A percentile compares a stretch with the other conserved stretches of the same genome.
Evolutionary conservation across 2,888 invertebrate genomes (phyloP).

Genomic region (Priapulus caudatus): DNA sequence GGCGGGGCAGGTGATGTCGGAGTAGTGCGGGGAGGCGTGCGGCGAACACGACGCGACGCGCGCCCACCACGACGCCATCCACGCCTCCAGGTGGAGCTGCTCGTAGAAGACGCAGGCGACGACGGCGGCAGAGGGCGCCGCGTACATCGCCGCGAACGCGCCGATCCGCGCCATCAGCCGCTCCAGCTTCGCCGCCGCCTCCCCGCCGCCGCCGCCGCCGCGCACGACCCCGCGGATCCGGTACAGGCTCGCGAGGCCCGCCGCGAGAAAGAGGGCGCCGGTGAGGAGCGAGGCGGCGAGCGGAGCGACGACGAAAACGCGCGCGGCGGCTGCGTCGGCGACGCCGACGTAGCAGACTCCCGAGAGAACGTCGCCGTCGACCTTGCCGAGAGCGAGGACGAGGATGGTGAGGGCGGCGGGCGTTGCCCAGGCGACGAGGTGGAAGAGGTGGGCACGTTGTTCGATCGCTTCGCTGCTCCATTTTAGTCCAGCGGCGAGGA

Average conservation of each 20-base stretch:
- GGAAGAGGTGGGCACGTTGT: constrained; percentile 91
- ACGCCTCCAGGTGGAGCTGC: constrained; percentile 71
- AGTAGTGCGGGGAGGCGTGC: no score
- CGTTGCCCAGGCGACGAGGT: constrained; percentile 93
- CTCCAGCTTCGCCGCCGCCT: constrained; percentile 89
- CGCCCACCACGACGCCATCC: constrained; percentile 45
- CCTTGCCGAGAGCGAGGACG: constrained; percentile 84
- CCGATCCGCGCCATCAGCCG: constrained; percentile 94
- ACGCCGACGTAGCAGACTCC: constrained; percentile 86
- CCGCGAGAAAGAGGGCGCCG: constrained; percentile 79
- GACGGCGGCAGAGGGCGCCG: constrained; percentile 81
- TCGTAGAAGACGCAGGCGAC: constrained; percentile 90
- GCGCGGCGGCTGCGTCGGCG: constrained; percentile 61
- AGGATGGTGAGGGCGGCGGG: constrained; percentile 91
- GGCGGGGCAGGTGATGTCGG: no score
- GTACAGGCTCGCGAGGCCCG: constrained; percentile 90
- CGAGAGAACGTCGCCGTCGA: constrained; percentile 58
- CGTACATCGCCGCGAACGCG: constrained; percentile 92
- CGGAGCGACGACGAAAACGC: constrained; percentile 82
- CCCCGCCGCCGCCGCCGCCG: constrained; percentile 83
- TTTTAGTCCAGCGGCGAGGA: constrained; percentile 85
- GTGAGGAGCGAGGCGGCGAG: constrained; percentile 76
- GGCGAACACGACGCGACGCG: constrained; percentile 11
- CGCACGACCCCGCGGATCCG: constrained; percentile 92
- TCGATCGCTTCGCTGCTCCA: constrained; percentile 98